Base-by-base conservation (phyloP, 1,140 invertebrate species). In the Tribolium castaneum region DNA sequence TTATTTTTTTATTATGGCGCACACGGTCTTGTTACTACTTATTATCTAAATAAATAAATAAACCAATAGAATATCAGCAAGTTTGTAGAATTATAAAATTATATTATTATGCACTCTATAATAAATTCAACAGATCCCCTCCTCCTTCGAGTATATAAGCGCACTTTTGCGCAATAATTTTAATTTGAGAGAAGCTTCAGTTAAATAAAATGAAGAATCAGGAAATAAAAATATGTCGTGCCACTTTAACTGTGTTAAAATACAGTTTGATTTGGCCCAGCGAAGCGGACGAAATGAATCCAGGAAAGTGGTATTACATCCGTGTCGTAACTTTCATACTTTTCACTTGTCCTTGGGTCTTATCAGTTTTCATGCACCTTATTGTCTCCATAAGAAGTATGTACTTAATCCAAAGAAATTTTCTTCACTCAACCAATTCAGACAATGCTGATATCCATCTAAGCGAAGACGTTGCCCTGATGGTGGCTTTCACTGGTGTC, bases 231-330 rank as follows among this genome's bases (percentile, higher is more conserved):
- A 52, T 73, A 0, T 73, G 71, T 73, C 71, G 71, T 6, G 25
- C 71, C 4, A 73, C 71, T 30, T 54, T 73, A 14, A 54, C 52
- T n/a, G 12, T 52, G 10, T 12, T 73, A 10, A 51, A 73, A 54
- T 73, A 52, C n/a, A 73, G 71, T 14, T 9, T 73, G 9, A 73
- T 73, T 30, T 73, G 71, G 71, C 71, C 71, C 1, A 52, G 30
- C 9, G 71, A 73, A 52, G 22, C 10, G 6, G 45, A 73, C 22
- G 71, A 73, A 73, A 52, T 73, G 13, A 52, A 73, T 25, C 49
- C 71, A 30, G 52, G 52, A 2, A 73, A 52, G 19, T 73, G 71
- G 71, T 73, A 54, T 52, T 73, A 73, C n/a, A 30, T 54, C 6
- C 45, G 71, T 25, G 30, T 73, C 3, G 22, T 14, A 16, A 25